Evolutionary conservation across 2,888 invertebrate genomes (phyloP).

Genomic region (Resseliella maxima): DNA sequence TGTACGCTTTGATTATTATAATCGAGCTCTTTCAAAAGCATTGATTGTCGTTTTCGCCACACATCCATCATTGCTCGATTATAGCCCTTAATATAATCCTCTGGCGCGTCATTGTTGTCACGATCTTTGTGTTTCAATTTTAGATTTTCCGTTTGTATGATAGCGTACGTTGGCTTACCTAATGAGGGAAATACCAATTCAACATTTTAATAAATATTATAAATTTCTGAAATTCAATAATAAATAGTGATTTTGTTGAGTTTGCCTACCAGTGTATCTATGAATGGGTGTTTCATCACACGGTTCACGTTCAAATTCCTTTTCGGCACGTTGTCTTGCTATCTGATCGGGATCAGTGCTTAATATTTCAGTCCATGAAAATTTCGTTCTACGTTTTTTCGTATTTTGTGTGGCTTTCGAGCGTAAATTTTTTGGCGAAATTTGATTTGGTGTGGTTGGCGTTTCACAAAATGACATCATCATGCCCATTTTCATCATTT

Average conservation of each 20-base stretch:
- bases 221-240: too few species aligned
- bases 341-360: conserved; percentile 68
- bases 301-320: conserved; percentile 67
- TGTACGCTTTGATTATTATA: neutral
- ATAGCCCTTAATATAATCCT: conserved; percentile 60
- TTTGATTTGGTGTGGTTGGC: conserved; percentile 62
- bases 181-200: too few species aligned
- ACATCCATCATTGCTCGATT: conserved; percentile 61
- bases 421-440: conserved; percentile 75
- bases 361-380: conserved; percentile 67
- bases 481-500: conserved; percentile 64
- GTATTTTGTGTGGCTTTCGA: conserved; percentile 68
- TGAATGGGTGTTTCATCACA: conserved; percentile 60
- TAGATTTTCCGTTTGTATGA: conserved; percentile 65
- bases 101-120: conserved; percentile 60
- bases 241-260: too few species aligned
- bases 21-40: neutral
- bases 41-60: conserved; percentile 58
- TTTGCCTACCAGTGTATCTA: conserved; percentile 66
- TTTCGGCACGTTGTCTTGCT: conserved; percentile 67
- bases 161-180: conserved; percentile 67
- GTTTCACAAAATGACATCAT: conserved; percentile 65
- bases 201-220: too few species aligned
- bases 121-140: conserved; percentile 64
- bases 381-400: conserved; percentile 63